Conservation (phyloP, 2,888 invertebrate species). For the Drosophila nigricruria region DNA sequence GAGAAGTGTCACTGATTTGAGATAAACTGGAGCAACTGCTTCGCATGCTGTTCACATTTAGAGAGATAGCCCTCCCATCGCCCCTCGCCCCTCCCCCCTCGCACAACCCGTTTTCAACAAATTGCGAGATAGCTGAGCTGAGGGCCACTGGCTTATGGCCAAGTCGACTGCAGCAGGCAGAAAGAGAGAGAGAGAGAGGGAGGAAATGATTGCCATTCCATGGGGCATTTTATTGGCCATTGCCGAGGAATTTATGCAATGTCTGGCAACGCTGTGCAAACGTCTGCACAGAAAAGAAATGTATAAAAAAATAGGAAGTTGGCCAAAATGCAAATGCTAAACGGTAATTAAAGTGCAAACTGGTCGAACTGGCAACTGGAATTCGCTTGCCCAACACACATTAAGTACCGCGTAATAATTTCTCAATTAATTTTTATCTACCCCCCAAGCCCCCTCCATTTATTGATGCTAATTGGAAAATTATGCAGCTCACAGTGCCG, state of each 20-base stretch:
- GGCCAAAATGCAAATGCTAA: slow-evolving; percentile 59
- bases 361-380: slow-evolving; percentile 19
- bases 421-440: slow-evolving; percentile 67
- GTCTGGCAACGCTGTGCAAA: slow-evolving; percentile 40
- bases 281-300: slow-evolving; percentile 11
- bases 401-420: slow-evolving; percentile 64
- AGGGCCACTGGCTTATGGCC: slow-evolving; percentile 41
- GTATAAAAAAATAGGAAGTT: slow-evolving; percentile 21
- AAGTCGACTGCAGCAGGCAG: slow-evolving; percentile 7
- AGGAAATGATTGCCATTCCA: slow-evolving; percentile 56
- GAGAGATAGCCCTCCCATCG: background rate
- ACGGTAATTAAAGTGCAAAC: slow-evolving; percentile 67
- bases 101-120: slow-evolving; percentile 22
- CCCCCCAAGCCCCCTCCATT: slow-evolving; percentile 24
- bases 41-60: slow-evolving; percentile 36
- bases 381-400: slow-evolving; percentile 27
- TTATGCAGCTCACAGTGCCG: slow-evolving; percentile 62
- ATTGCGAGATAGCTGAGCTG: slow-evolving; percentile 16
- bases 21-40: slow-evolving; percentile 34
- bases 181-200: background rate
- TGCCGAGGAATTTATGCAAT: slow-evolving; percentile 70
- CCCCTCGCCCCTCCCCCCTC: background rate
- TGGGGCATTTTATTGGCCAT: slow-evolving; percentile 70
- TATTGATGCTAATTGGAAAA: slow-evolving; percentile 76
- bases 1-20: slow-evolving; percentile 49